These are phyloP conservation scores for Macaria notata DNA, from an alignment of 2,888 invertebrate species.

Conservation along the genomic window DNA sequence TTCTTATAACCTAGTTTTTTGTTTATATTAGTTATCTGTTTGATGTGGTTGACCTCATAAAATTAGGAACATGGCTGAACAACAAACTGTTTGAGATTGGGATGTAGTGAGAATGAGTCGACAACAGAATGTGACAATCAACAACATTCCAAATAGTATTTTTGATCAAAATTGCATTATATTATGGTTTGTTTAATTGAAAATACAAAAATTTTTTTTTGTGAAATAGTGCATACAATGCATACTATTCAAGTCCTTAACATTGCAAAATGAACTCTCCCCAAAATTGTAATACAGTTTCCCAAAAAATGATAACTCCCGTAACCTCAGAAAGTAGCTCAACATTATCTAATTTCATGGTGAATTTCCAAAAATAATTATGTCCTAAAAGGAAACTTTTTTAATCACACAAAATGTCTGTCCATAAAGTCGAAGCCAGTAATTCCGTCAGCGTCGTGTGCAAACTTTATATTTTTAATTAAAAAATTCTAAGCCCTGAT, in stretches of 20 bases:
- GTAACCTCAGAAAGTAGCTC: slow-evolving; percentile 5
- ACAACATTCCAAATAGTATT: no score
- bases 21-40: no score
- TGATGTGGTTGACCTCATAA: no score
- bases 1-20: no score
- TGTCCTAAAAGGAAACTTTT: slow-evolving; percentile 33
- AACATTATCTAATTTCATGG: slow-evolving; percentile 25
- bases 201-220: no score
- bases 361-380: slow-evolving; percentile 35
- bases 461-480: slow-evolving; percentile 37
- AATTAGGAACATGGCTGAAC: no score
- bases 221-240: no score
- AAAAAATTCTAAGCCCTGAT: slow-evolving; percentile 38
- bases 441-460: slow-evolving; percentile 33
- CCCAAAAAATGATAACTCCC: slow-evolving; percentile 4
- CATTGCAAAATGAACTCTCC: not conserved
- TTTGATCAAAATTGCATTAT: no score
- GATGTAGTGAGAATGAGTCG: no score
- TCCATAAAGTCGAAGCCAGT: slow-evolving; percentile 28
- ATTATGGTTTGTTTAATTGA: no score
- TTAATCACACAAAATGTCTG: slow-evolving; percentile 35
- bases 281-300: not conserved
- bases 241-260: not conserved
- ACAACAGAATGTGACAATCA: no score
- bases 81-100: no score